Percentiles rank a stretch among this genome's conserved stretches.
Conservation (phyloP, 2,888 invertebrate genomes). For the Tachina grossa region DNA sequence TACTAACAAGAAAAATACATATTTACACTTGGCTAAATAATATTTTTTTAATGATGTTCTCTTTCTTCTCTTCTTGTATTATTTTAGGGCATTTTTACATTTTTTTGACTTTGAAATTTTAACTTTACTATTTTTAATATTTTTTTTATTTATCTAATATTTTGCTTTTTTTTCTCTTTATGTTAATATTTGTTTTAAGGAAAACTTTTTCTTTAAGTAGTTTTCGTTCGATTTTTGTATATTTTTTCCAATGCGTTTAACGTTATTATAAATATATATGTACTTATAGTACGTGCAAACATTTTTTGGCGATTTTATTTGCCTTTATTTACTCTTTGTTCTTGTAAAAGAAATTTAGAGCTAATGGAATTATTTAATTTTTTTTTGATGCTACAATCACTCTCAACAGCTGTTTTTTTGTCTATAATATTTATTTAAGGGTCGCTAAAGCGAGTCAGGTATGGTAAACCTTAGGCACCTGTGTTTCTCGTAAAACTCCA, state of each 20-base stretch:
- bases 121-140: constrained; percentile 24
- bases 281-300: background rate
- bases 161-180: constrained; percentile 25
- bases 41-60: constrained; percentile 56
- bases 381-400: constrained; percentile 68
- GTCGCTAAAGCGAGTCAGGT: constrained; percentile 10
- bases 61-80: constrained; percentile 3
- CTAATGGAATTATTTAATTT: constrained; percentile 81
- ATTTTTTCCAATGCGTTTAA: constrained; percentile 50
- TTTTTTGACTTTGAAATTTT: constrained; percentile 45
- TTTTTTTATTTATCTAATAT: constrained; percentile 13
- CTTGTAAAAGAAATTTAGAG: constrained; percentile 81
- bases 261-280: constrained; percentile 57
- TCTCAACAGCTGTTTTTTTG: constrained; percentile 58
- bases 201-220: constrained; percentile 68
- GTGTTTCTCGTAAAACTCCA: background rate
- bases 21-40: constrained; percentile 51
- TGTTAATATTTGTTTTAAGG: constrained; percentile 65
- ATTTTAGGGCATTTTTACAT: background rate
- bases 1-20: constrained; percentile 27
- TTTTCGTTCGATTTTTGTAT: constrained; percentile 61
- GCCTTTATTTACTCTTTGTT: constrained; percentile 79
- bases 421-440: constrained; percentile 52
- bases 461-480: constrained; percentile 1
- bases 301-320: constrained; percentile 33